Base-by-base conservation (phyloP, 1,140 invertebrate genomes). In the Aporrectodea caliginosa region DNA sequence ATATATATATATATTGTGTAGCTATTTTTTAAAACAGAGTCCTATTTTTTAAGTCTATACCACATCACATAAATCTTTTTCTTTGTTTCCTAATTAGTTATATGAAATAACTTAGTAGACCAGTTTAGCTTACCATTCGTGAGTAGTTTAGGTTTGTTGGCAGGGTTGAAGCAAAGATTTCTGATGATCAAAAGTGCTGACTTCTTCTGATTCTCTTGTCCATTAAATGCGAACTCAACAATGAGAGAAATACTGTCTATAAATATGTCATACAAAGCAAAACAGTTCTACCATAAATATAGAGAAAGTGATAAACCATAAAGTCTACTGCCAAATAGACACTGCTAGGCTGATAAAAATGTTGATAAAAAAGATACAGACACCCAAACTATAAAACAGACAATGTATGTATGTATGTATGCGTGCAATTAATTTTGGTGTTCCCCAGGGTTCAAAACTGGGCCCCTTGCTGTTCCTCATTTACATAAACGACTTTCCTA, bases 71-170 rank as follows among this genome's bases (percentile, higher is more conserved):
- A n/a, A n/a, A n/a, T n/a, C n/a, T n/a, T n/a, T n/a, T n/a, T n/a
- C n/a, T n/a, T n/a, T n/a, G n/a, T n/a, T n/a, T n/a, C n/a, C n/a
- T n/a, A n/a, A n/a, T n/a, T n/a, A 22, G 43, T 58, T 22, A 58
- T 58, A 58, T 58, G 22, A 58, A 12, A 58, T 58, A 22, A 58
- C 22, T 12, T 22, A 6, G 22, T 58, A 58, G 22, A 58, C 22
- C 6, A 58, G 22, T 73, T 73, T 16, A 73, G 71, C 33, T 74
- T 83, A 88, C 87, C 85, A 83, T 85, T 85, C 12, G 87, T 83
- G 1, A 88, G 79, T 2, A 88, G 80, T 80, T 87, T 87, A 1
- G 86, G 84, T 81, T 88, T 87, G 80, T 87, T 87, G 70, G 84
- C 77, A n/a, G 84, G 77, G 77, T 88, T 86, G 80, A 85, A 88